A percentile compares a stretch with the other conserved stretches of the same genome.
Conservation (phyloP, 2,888 invertebrate genomes). For the Dasypogon diadema region DNA sequence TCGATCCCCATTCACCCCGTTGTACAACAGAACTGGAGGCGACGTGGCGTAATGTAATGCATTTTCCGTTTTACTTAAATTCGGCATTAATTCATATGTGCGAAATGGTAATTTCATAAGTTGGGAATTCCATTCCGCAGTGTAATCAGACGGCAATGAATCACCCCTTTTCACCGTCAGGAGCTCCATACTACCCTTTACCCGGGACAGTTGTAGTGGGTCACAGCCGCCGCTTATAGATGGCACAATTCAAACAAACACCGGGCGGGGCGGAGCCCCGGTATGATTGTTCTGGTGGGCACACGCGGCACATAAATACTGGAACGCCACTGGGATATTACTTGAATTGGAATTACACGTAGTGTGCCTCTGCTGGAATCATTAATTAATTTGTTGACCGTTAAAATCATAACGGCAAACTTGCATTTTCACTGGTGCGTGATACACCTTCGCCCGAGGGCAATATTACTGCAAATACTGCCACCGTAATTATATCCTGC, state of each 20-base stretch:
- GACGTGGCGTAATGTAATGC: constrained; percentile 5
- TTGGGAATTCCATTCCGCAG: neutral
- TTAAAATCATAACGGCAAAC: neutral
- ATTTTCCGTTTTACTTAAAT: constrained; percentile 18
- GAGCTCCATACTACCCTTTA: too few species aligned
- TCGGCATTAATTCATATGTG: constrained; percentile 9
- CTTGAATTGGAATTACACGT: neutral
- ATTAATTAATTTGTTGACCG: constrained; percentile 21
- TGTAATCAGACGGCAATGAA: neutral
- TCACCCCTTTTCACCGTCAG: neutral
- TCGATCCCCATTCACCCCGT: neutral
- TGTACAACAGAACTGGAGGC: neutral
- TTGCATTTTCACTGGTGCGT: neutral
- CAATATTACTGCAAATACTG: constrained; percentile 15
- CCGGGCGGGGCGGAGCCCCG: neutral
- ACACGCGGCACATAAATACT: neutral
- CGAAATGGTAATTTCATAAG: neutral
- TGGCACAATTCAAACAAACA: too few species aligned
- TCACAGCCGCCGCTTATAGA: too few species aligned
- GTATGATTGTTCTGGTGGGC: neutral
- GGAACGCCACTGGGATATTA: constrained; percentile 1
- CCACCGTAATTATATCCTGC: constrained; percentile 12
- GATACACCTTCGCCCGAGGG: constrained; percentile 1
- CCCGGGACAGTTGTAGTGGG: too few species aligned
- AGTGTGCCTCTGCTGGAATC: neutral